Percentiles rank a stretch among this genome's conserved stretches.
Evolutionary conservation across 1,140 invertebrate genomes (phyloP).

Genomic region (Euura saliciscinereae): DNA sequence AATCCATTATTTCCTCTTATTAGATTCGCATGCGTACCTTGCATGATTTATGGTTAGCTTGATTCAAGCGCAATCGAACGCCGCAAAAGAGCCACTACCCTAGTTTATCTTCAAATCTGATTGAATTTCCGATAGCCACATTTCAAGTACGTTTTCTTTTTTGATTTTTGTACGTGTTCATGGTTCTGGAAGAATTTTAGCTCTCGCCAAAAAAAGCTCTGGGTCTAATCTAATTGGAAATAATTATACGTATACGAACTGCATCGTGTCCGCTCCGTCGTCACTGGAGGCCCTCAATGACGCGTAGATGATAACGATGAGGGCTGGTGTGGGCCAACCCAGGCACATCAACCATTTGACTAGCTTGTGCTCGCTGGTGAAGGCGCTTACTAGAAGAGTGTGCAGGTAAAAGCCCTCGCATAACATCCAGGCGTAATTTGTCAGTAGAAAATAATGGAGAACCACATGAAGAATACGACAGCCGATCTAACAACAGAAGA

Average conservation of each 20-base stretch:
- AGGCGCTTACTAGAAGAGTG: slow-evolving; percentile 88
- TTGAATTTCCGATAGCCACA: no score
- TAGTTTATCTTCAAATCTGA: no score
- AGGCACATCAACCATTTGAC: slow-evolving; percentile 81
- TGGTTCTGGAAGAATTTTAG: no score
- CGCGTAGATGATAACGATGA: slow-evolving; percentile 73
- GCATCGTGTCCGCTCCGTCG: slow-evolving; percentile 62
- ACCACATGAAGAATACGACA: slow-evolving; percentile 85
- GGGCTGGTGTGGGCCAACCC: slow-evolving; percentile 84
- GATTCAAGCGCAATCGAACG: no score
- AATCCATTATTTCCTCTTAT: no score
- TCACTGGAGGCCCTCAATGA: slow-evolving; percentile 63
- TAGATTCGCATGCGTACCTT: no score
- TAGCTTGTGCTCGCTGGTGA: slow-evolving; percentile 85
- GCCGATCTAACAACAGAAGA: slow-evolving; percentile 66
- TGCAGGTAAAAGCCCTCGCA: slow-evolving; percentile 94
- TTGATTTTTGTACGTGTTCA: no score
- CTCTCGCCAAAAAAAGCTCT: no score
- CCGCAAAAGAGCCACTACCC: no score
- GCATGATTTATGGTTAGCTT: no score
- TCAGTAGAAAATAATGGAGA: slow-evolving; percentile 87
- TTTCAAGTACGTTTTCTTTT: no score
- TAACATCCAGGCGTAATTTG: slow-evolving; percentile 96
- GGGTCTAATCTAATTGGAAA: no score
- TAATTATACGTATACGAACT: slow-evolving; percentile 61